A percentile compares a stretch with the other conserved stretches of the same genome.
Conservation (phyloP, 2,113 vertebrate genomes). For the Trachemys scripta region DNA sequence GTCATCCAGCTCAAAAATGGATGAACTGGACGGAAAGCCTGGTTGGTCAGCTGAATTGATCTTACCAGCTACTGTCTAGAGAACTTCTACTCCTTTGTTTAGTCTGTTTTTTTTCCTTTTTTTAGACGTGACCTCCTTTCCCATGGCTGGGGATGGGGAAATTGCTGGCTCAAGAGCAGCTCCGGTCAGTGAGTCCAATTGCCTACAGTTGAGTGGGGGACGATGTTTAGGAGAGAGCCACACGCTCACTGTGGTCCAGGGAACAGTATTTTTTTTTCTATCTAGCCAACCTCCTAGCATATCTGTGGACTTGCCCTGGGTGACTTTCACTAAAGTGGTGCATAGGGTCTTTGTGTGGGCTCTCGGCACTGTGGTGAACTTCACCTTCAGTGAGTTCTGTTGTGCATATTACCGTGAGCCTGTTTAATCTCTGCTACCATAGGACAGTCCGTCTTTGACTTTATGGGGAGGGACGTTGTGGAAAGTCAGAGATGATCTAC, state of each 20-base stretch:
- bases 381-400: neutral
- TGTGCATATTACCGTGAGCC: neutral
- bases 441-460: slow-evolving; percentile 11
- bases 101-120: neutral
- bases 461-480: neutral
- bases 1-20: slow-evolving; percentile 58
- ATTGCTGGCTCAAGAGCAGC: slow-evolving; percentile 29
- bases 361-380: slow-evolving; percentile 15
- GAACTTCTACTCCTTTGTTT: slow-evolving; percentile 53
- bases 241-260: neutral
- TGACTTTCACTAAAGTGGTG: neutral
- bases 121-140: slow-evolving; percentile 33
- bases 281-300: neutral
- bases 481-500: neutral
- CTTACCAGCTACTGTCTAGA: slow-evolving; percentile 45
- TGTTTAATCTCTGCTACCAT: neutral
- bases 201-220: neutral
- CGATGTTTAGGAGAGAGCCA: neutral
- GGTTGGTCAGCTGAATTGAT: neutral
- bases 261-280: neutral
- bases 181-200: slow-evolving; percentile 17
- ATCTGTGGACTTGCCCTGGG: neutral
- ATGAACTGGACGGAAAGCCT: slow-evolving; percentile 57
- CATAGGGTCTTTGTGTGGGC: neutral
- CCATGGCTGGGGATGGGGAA: neutral